A percentile compares a stretch with the other conserved stretches of the same genome.
Evolutionary conservation across 1,140 invertebrate genomes (phyloP).

Genomic region (Scylla paramamosain): DNA sequence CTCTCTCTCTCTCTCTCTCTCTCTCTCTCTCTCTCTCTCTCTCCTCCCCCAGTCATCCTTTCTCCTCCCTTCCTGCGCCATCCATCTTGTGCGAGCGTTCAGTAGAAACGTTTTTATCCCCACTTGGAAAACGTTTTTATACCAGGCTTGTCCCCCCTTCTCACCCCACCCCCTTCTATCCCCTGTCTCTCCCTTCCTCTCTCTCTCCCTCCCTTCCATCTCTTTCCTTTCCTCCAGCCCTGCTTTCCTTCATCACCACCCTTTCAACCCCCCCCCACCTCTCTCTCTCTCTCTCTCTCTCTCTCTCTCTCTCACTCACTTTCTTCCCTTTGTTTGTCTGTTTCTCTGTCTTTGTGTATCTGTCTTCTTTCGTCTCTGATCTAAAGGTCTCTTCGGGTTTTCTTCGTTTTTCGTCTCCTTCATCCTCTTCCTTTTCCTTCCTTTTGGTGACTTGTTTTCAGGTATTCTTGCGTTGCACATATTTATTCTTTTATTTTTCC

Average conservation of each 20-base stretch:
- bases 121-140: slow-evolving; percentile 67
- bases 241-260: background rate
- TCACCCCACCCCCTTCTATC: background rate
- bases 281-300: background rate
- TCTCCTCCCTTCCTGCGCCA: slow-evolving; percentile 64
- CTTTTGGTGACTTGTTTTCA: background rate
- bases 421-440: background rate
- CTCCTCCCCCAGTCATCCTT: background rate
- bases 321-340: background rate
- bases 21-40: slow-evolving; percentile 29
- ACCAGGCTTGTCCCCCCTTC: background rate
- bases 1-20: background rate
- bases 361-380: background rate
- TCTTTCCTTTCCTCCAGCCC: background rate
- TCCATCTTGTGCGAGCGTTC: slow-evolving; percentile 70
- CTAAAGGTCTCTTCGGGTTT: too few relatives aligned
- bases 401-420: too few relatives aligned
- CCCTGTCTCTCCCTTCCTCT: background rate
- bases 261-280: background rate
- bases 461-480: background rate
- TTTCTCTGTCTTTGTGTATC: background rate
- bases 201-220: background rate
- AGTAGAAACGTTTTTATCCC: slow-evolving; percentile 71
- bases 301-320: background rate
- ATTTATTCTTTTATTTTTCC: too few relatives aligned